These are phyloP conservation scores for Xylocopa sonorina DNA, from an alignment of 1,140 invertebrate species.

Conservation along the genomic window DNA sequence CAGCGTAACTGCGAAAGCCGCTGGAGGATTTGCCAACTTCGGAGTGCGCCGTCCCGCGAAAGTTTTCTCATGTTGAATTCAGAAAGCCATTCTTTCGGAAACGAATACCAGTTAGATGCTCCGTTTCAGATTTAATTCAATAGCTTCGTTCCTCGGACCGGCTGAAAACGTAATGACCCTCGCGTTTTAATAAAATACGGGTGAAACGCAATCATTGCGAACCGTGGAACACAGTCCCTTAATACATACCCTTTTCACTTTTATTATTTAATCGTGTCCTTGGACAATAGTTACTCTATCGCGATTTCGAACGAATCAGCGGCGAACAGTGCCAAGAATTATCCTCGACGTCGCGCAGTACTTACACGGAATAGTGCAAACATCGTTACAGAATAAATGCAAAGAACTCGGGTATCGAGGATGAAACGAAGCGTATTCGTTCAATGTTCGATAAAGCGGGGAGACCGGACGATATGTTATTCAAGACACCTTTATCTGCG, in stretches of 20 bases:
- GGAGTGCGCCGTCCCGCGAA: constrained; percentile 17
- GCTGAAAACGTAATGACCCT: not conserved
- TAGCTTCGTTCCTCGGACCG: not conserved
- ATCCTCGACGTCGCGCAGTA: not conserved
- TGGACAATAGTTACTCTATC: too few relatives aligned
- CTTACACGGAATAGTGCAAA: not conserved
- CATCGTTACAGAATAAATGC: constrained; percentile 3
- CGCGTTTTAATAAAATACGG: not conserved
- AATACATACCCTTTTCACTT: not conserved
- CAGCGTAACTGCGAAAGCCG: constrained; percentile 36
- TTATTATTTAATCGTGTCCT: not conserved
- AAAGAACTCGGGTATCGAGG: not conserved
- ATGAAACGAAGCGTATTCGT: constrained; percentile 18
- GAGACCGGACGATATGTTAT: constrained; percentile 25
- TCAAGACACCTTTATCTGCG: constrained; percentile 25
- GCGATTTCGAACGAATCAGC: not conserved
- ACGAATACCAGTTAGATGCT: not conserved
- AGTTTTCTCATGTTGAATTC: constrained; percentile 53
- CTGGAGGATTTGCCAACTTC: constrained; percentile 37
- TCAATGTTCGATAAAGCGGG: constrained; percentile 30
- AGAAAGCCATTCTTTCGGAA: constrained; percentile 33
- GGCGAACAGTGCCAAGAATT: not conserved
- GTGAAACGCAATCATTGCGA: not conserved
- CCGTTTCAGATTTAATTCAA: constrained; percentile 16
- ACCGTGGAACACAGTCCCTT: not conserved